Evolutionary conservation across 92 coral and sea anemone genomes (phyloP), one percentile per base, ranked within the genome.

Genomic region (Chrysogorgia sp.): DNA sequence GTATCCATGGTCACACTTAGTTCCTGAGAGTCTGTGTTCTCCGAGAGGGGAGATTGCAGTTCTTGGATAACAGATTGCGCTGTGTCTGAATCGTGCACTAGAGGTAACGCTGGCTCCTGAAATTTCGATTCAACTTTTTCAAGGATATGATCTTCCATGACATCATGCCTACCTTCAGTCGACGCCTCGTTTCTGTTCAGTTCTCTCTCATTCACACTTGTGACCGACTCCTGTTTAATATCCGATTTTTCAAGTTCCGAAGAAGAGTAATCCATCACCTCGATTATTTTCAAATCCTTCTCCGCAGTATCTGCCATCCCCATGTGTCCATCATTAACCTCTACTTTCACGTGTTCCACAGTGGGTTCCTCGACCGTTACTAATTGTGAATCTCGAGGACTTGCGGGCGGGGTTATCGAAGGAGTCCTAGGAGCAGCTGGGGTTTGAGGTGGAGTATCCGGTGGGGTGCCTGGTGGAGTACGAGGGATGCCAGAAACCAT

Each of bases 381-480:
- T 57, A 23, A 23, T 19, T 57, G 31, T 57, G 63, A 57, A 20
- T 72, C 79, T 21, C 53, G 2, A 52, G 79, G 79, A 25, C 79
- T 72, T 17, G 79, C 64, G 19, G 64, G 41, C 19, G 79, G 79
- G 64, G 79, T 72, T 34, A 72, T 53, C n/a, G 79, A 72, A 34
- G 79, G 79, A 31, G 79, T 72, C 55, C 79, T 10, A 23, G 79
- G 59, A 41, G 55, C 29, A 72, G 79, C 45, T 28, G 65, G 79
- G 32, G 79, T 25, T n/a, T 58, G 12, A 2, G 76, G 60, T 45
- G 76, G 76, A 14, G 58, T 72, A 5, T 56, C 52, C 25, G 79
- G 79, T 29, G 79, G 79, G n/a, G 79, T 72, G 55, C 79, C 79
- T 15, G 79, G 79, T 40, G 79, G 79, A 53, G 79, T 72, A 28